phyloP scores from a whole-genome alignment of 2,888 invertebrate species.

The Steromphala cineraria region DNA sequence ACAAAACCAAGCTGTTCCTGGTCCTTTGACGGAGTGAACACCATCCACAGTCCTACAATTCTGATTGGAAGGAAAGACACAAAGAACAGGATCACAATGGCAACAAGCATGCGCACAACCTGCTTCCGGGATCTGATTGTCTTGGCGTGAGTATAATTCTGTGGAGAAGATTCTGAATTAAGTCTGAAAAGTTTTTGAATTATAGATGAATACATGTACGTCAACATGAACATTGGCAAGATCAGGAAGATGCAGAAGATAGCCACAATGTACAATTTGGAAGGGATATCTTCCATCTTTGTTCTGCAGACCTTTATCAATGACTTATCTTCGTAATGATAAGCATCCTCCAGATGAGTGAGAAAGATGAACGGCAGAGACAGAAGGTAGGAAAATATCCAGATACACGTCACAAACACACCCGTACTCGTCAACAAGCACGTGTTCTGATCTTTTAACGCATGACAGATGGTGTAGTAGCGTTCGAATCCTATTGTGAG shows the following conservation, averaged over 20 bases:
- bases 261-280: constrained; percentile 31
- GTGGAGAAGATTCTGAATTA: constrained; percentile 23
- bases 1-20: constrained; percentile 85
- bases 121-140: constrained; percentile 51
- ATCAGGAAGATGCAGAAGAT: constrained; percentile 44
- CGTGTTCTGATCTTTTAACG: constrained; percentile 80
- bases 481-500: constrained; percentile 94
- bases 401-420: constrained; percentile 48
- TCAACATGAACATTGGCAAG: constrained; percentile 45
- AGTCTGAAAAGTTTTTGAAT: constrained; percentile 40
- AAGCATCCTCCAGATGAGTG: constrained; percentile 84
- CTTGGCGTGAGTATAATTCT: constrained; percentile 22
- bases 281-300: constrained; percentile 28
- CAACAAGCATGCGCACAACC: constrained; percentile 59
- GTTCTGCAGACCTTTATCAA: constrained; percentile 42
- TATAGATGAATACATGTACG: constrained; percentile 44
- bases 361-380: constrained; percentile 87
- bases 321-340: constrained; percentile 76
- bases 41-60: constrained; percentile 90
- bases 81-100: constrained; percentile 84
- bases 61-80: constrained; percentile 91
- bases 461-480: constrained; percentile 93
- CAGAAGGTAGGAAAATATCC: constrained; percentile 70
- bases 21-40: constrained; percentile 83
- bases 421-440: constrained; percentile 42